Conservation (phyloP, 2,888 invertebrate species). For the Sarcophaga variegata region DNA sequence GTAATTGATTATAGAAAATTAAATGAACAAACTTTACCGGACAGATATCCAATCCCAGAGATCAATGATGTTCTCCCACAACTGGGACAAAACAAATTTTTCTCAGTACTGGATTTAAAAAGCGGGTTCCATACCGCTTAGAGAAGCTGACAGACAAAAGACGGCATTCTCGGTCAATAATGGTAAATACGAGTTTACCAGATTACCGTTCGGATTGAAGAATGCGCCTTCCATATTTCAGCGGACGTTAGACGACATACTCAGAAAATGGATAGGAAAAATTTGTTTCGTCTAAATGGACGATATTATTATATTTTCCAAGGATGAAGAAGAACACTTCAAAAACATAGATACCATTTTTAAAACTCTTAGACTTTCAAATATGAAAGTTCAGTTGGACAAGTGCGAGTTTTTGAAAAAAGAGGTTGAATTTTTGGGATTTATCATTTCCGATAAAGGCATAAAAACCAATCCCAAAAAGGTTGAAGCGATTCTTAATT, state of each 20-base stretch:
- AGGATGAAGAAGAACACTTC: constrained; percentile 11
- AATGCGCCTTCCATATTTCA: not conserved
- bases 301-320: constrained; percentile 34
- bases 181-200: not conserved
- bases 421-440: not conserved
- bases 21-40: no score
- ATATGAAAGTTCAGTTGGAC: not conserved
- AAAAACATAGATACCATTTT: constrained; percentile 2
- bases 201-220: no score
- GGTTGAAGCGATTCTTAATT: not conserved
- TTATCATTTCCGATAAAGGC: not conserved
- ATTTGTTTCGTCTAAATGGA: constrained; percentile 43
- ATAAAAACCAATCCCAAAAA: constrained; percentile 6
- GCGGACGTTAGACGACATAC: not conserved
- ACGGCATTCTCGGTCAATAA: not conserved
- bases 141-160: not conserved
- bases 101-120: no score
- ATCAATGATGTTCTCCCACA: no score
- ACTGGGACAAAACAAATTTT: no score
- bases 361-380: not conserved
- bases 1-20: no score
- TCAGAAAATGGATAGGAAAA: not conserved
- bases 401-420: constrained; percentile 1
- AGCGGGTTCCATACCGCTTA: no score
- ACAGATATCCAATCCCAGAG: no score